Base-by-base conservation (phyloP, 2,888 invertebrate genomes). In the Melinopterus prodromus region DNA sequence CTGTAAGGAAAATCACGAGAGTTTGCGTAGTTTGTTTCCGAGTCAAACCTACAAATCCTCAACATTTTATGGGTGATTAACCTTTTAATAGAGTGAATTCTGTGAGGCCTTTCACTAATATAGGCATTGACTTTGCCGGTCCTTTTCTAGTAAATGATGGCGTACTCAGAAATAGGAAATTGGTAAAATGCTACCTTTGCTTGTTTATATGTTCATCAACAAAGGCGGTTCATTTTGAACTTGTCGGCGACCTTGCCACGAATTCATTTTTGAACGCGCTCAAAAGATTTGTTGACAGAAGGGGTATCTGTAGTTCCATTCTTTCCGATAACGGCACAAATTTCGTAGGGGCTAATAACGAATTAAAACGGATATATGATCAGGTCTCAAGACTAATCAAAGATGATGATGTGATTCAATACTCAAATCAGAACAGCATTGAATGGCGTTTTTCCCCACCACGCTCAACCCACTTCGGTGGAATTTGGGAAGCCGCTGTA, bases 161-260 rank as follows among this genome's bases (percentile, higher is more conserved):
- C n/a, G n/a, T n/a, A n/a, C n/a, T n/a, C n/a, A n/a, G n/a, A n/a
- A n/a, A n/a, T n/a, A n/a, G n/a, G n/a, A n/a, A n/a, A n/a, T n/a
- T n/a, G n/a, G n/a, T n/a, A n/a, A n/a, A n/a, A n/a, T n/a, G n/a
- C n/a, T n/a, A n/a, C n/a, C n/a, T n/a, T n/a, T n/a, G n/a, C n/a
- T n/a, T 86, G 9, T 86, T 86, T 69, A 80, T 86, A 4, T 86
- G 86, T 76, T 78, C 86, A 5, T 77, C 83, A 2, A 83, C 84
- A 0, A 86, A 85, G 79, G 86, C 86, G 1, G 38, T 81, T 0
- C 83, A 82, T 71, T 36, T 83, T 14, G 81, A 84, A 71, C 70
- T 84, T 14, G 83, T 81, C 12, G 76, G 71, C 12, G 82, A 84
- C 77, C 76, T 84, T 26, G 82, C 82, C 1, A 78, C 84, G 5